Evolutionary conservation across 2,113 vertebrate genomes (phyloP).

Genomic region (Crocuta crocuta): DNA sequence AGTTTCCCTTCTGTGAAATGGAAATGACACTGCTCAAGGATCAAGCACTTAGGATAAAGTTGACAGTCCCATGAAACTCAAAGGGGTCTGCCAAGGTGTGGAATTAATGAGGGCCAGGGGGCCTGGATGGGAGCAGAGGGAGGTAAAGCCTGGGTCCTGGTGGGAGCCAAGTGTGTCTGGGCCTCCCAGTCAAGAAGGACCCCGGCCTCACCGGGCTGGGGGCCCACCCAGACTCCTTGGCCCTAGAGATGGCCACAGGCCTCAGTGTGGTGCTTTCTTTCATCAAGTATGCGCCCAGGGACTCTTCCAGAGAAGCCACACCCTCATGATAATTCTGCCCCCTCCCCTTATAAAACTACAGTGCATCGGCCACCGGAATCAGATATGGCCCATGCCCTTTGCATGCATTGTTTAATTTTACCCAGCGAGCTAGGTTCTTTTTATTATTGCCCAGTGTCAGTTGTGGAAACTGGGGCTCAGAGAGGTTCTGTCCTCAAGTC

Average conservation of each 20-base stretch:
- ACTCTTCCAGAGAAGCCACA: background rate
- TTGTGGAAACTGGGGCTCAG: background rate
- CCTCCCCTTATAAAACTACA: background rate
- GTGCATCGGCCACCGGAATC: no score
- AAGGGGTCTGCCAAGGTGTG: background rate
- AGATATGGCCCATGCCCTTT: background rate
- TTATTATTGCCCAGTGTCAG: background rate
- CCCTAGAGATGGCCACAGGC: background rate
- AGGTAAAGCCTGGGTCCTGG: background rate
- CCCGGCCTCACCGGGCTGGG: background rate
- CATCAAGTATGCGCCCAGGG: background rate
- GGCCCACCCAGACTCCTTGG: background rate
- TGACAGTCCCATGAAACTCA: background rate
- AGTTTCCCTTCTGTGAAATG: conserved; percentile 39
- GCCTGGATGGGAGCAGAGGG: no score
- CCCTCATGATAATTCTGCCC: background rate
- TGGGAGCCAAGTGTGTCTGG: background rate
- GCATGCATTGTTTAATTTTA: background rate
- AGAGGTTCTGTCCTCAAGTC: background rate
- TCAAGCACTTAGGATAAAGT: background rate
- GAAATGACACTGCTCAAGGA: background rate
- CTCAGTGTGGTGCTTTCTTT: background rate
- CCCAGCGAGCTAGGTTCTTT: background rate
- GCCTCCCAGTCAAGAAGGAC: background rate
- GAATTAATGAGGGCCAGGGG: background rate